Evolutionary conservation across 2,888 invertebrate genomes (phyloP), one percentile per base, ranked within the genome.

Genomic region (Caenorhabditis sp.): DNA sequence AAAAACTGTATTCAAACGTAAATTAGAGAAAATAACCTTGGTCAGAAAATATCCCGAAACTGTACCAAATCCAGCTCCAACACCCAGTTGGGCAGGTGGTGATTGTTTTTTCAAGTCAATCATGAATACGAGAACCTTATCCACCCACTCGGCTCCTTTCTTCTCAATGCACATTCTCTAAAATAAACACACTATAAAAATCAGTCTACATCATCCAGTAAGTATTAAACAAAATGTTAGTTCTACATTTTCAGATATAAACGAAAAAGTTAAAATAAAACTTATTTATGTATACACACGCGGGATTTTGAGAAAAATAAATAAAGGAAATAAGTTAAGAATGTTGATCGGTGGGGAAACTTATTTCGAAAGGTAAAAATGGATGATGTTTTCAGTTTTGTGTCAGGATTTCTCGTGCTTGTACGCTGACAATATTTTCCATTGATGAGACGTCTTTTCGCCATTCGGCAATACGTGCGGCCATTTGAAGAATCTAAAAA

Each of bases 381-480:
- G 2, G 8, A 21, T 3, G n/a, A 51, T 49, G 37, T 8, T 36
- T 49, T 83, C 65, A 83, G 36, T 75, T 76, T 58, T 79, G 79
- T 3, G 93, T 93, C 76, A 93, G 90, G 88, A 93, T 93, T 88
- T 93, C 93, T 59, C 91, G 91, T n/a, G 93, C 93, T 86, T 92
- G 91, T 50, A 91, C 91, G 89, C 93, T 93, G 68, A 93, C 89
- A 69, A 93, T 88, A 70, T 90, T 89, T 87, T 93, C 93, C 92
- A 93, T 93, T 43, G 91, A 90, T 75, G 91, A 90, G 5, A 93
- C 93, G 84, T 93, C 93, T 82, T 91, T 91, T 85, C 92, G 92
- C 93, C 93, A 93, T 58, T 90, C 90, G 69, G 92, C 91, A 58
- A 93, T 89, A 77, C 92, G 90, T 69, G 91, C 91, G 75, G 93